Evolutionary conservation across 2,888 invertebrate species (phyloP).

Genomic region (Drosophila meridiana): DNA sequence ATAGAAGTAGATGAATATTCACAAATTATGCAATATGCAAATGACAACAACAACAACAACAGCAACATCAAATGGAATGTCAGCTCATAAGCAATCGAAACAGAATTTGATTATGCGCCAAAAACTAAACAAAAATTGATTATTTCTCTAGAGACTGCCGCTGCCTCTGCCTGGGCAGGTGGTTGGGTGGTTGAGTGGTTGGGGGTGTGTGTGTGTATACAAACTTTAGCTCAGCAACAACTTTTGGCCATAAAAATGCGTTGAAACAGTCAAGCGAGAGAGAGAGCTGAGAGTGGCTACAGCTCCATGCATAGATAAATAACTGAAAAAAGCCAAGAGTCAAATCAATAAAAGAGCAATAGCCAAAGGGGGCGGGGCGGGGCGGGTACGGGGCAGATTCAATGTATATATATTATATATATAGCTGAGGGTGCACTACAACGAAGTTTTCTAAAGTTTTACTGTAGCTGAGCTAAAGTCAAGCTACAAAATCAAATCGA

Average conservation of each 20-base stretch:
- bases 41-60: slow-evolving; percentile 34
- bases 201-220: slow-evolving; percentile 1
- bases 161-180: slow-evolving; percentile 10
- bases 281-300: slow-evolving; percentile 1
- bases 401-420: neutral
- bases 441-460: slow-evolving; percentile 68
- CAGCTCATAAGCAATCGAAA: slow-evolving; percentile 41
- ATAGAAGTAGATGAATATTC: slow-evolving; percentile 19
- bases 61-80: slow-evolving; percentile 20
- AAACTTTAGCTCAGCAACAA: slow-evolving; percentile 41
- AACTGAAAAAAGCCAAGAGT: slow-evolving; percentile 39
- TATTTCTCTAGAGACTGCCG: slow-evolving; percentile 61
- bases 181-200: no score
- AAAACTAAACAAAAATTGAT: slow-evolving; percentile 61
- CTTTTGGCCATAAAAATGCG: slow-evolving; percentile 53
- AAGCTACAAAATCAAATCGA: slow-evolving; percentile 63
- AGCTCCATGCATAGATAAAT: slow-evolving; percentile 31
- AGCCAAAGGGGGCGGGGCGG: slow-evolving; percentile 10
- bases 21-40: slow-evolving; percentile 50
- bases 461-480: slow-evolving; percentile 20
- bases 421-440: neutral
- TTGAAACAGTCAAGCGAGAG: slow-evolving; percentile 26
- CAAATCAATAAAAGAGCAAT: slow-evolving; percentile 70
- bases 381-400: slow-evolving; percentile 10
- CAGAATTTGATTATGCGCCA: slow-evolving; percentile 61